These are phyloP conservation scores for Ictalurus furcatus DNA, from an alignment of 2,113 vertebrate genomes.

Conservation along the genomic window DNA sequence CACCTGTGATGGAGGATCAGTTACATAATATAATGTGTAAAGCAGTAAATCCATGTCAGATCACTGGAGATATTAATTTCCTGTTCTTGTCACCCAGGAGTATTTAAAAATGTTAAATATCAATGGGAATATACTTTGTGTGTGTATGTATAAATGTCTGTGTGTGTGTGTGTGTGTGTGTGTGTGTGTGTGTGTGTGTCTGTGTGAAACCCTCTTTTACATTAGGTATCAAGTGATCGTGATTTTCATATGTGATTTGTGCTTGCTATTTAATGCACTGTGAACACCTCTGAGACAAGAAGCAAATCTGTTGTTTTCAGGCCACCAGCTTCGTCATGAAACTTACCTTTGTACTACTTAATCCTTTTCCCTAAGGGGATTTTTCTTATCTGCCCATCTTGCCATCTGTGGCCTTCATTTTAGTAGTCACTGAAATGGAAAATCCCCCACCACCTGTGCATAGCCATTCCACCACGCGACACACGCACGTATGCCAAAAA, in stretches of 20 bases:
- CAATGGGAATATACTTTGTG: too few relatives aligned
- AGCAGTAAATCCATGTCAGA: background rate
- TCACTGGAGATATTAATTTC: background rate
- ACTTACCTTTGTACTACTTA: background rate
- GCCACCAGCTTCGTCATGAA: background rate
- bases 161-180: too few relatives aligned
- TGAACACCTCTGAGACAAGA: background rate
- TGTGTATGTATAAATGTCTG: too few relatives aligned
- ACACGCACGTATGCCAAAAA: background rate
- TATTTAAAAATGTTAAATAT: too few relatives aligned
- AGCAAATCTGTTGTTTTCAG: background rate
- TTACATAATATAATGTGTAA: background rate
- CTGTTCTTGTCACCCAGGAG: too few relatives aligned
- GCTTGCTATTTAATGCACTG: background rate
- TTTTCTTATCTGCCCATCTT: background rate
- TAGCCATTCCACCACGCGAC: background rate
- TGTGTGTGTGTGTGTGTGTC: too few relatives aligned
- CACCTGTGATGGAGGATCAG: background rate
- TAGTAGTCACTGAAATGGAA: background rate
- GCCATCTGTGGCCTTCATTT: conserved; percentile 8
- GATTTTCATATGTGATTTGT: background rate
- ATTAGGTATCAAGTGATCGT: background rate
- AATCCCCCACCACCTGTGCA: conserved; percentile 20
- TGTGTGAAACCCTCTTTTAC: too few relatives aligned
- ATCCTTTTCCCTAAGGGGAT: background rate